Evolutionary conservation across 2,888 invertebrate species (phyloP).

Genomic region (Ormyrus thymus): DNA sequence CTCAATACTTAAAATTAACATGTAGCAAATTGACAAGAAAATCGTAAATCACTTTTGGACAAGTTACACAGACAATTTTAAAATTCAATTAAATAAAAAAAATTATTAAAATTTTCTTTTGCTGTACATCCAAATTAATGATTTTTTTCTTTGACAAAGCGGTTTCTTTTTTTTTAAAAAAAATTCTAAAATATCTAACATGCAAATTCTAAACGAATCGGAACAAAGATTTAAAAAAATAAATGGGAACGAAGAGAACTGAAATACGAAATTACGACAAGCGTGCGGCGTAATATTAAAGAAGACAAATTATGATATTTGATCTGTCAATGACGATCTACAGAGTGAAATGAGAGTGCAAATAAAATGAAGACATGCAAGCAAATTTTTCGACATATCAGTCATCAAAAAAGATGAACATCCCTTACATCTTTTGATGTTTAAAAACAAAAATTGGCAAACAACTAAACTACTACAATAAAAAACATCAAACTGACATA

Average conservation of each 20-base stretch:
- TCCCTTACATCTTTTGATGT: conserved; percentile 43
- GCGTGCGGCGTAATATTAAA: conserved; percentile 51
- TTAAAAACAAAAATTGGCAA: conserved; percentile 33
- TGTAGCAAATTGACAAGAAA: conserved; percentile 18
- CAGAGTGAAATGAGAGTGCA: conserved; percentile 49
- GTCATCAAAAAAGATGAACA: conserved; percentile 33
- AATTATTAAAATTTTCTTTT: conserved; percentile 4
- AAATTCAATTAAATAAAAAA: not conserved
- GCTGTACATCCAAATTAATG: conserved; percentile 2
- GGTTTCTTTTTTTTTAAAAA: conserved; percentile 4
- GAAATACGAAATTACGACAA: conserved; percentile 47
- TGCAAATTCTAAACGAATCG: conserved; percentile 54
- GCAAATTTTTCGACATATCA: conserved; percentile 30
- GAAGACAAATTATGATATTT: conserved; percentile 45
- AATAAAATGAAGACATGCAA: conserved; percentile 56
- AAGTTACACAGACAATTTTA: not conserved
- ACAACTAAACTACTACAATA: conserved; percentile 51
- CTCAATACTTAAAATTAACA: conserved; percentile 25
- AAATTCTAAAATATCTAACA: conserved; percentile 52
- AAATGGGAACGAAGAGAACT: conserved; percentile 48
- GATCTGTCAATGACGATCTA: conserved; percentile 46
- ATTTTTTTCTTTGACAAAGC: conserved; percentile 20
- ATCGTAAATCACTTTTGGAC: conserved; percentile 19
- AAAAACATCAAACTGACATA: conserved; percentile 48
- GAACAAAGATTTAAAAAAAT: conserved; percentile 50